phyloP scores from a whole-genome alignment of 2,113 vertebrate species.

The Colossoma macropomum region DNA sequence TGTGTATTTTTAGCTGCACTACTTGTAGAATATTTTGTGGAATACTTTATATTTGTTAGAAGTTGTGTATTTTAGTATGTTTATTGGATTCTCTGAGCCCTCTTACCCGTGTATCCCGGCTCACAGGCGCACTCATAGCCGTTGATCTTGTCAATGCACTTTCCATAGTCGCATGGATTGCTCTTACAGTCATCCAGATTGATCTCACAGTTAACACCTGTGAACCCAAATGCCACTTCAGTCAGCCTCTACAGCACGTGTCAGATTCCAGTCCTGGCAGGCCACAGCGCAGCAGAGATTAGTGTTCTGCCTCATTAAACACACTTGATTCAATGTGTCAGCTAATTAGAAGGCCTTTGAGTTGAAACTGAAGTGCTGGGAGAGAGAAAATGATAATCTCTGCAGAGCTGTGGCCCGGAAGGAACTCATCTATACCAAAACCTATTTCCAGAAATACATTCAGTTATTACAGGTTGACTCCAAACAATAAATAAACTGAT shows the following conservation, averaged over 20 bases:
- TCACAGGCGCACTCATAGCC: conserved; percentile 91
- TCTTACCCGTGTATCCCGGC: conserved; percentile 89
- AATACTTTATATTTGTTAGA: too few species aligned
- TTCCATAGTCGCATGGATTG: conserved; percentile 89
- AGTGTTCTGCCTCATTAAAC: neutral
- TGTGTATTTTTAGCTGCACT: too few species aligned
- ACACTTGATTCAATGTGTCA: neutral
- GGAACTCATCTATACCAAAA: neutral
- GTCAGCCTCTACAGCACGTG: neutral
- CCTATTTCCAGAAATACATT: neutral
- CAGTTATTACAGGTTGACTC: neutral
- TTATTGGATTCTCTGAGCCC: too few species aligned
- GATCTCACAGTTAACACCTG: conserved; percentile 91
- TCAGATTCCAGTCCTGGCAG: neutral
- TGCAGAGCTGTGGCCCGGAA: neutral
- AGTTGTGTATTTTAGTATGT: too few species aligned
- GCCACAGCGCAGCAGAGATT: neutral
- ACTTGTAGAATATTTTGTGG: too few species aligned
- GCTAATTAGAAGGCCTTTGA: too few species aligned
- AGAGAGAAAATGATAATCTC: neutral
- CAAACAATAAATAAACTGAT: neutral
- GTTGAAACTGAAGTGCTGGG: too few species aligned
- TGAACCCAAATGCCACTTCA: neutral
- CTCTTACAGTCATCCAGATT: conserved; percentile 94
- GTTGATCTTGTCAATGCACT: conserved; percentile 93